Conservation (phyloP, 1,140 invertebrate genomes). For the Bombus breviceps region DNA sequence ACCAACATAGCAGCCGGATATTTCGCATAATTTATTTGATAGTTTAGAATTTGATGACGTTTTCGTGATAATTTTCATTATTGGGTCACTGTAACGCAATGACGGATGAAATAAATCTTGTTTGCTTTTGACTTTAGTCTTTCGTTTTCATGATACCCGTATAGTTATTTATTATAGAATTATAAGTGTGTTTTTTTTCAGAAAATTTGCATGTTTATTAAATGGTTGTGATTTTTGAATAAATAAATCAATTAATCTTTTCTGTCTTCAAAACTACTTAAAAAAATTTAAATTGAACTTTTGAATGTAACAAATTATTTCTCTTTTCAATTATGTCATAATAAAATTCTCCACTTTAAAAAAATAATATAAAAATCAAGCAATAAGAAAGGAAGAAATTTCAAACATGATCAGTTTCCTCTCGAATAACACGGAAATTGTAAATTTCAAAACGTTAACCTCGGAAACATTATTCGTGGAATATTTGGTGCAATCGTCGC, state of each 20-base stretch:
- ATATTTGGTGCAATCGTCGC: background rate
- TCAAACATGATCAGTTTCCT: background rate
- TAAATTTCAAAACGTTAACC: background rate
- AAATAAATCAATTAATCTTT: no score
- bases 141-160: background rate
- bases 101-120: background rate
- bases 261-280: no score
- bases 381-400: no score
- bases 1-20: background rate
- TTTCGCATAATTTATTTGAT: slow-evolving; percentile 12
- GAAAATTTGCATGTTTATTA: no score
- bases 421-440: background rate
- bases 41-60: background rate
- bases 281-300: background rate
- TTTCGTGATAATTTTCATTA: background rate
- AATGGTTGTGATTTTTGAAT: no score
- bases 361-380: background rate
- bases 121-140: background rate
- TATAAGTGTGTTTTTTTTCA: no score
- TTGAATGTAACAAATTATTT: background rate
- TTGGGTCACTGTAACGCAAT: no score
- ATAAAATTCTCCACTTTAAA: no score
- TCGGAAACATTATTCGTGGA: background rate
- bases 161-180: background rate
- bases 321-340: background rate